A percentile compares a stretch with the other conserved stretches of the same genome.
These are phyloP conservation scores for Chrysogorgia sp. DNA, from an alignment of 92 coral and sea anemone genomes.

Conservation along the genomic window DNA sequence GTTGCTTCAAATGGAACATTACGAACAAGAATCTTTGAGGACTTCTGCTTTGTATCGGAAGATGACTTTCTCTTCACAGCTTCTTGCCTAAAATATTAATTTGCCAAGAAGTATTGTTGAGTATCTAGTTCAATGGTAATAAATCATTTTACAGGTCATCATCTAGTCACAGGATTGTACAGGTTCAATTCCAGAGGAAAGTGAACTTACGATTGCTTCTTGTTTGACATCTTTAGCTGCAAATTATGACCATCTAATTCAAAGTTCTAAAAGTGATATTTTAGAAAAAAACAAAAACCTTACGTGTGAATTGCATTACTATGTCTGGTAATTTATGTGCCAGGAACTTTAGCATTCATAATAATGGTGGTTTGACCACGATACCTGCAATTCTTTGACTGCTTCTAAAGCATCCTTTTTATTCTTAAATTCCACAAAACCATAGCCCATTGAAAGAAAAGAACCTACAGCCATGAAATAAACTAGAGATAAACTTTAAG, in stretches of 20 bases:
- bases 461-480: conserved; percentile 54
- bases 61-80: conserved; percentile 63
- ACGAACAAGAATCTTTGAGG: conserved; percentile 86
- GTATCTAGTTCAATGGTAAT: neutral
- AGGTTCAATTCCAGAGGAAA: neutral
- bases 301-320: neutral
- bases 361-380: neutral
- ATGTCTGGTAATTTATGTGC: neutral
- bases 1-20: conserved; percentile 98
- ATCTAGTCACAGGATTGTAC: neutral
- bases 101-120: neutral
- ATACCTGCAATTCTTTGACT: conserved; percentile 84
- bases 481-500: neutral
- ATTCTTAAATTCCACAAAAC: conserved; percentile 90
- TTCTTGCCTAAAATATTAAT: conserved; percentile 51
- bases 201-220: conserved; percentile 62
- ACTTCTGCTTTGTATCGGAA: conserved; percentile 70
- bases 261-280: conserved; percentile 65
- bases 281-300: neutral
- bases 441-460: conserved; percentile 94
- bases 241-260: conserved; percentile 75
- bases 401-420: conserved; percentile 81
- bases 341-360: neutral
- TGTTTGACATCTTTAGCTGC: conserved; percentile 81
- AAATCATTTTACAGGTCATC: neutral